phyloP scores from a whole-genome alignment of 2,888 invertebrate genomes.

The Tineola bisselliella region DNA sequence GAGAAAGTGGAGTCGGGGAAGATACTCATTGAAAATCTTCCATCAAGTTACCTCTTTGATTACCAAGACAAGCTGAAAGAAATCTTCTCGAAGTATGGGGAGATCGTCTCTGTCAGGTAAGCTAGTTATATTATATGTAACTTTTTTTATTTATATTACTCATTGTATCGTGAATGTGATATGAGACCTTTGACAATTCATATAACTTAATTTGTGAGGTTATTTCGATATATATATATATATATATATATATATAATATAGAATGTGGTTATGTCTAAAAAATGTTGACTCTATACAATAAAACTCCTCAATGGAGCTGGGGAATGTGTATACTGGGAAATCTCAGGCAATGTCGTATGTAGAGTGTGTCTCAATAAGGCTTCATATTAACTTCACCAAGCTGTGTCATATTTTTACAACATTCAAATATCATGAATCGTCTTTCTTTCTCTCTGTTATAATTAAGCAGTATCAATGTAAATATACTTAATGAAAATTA shows the following conservation, averaged over 20 bases:
- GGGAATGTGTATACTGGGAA: too few species aligned
- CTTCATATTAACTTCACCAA: background rate
- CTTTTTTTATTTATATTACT: background rate
- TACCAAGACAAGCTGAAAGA: constrained; percentile 63
- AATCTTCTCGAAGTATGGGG: constrained; percentile 57
- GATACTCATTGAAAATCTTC: constrained; percentile 58
- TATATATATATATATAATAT: too few species aligned
- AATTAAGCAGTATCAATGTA: background rate
- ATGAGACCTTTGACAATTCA: too few species aligned
- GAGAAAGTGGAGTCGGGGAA: constrained; percentile 58
- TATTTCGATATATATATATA: too few species aligned
- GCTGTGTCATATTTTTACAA: constrained; percentile 22
- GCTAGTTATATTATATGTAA: constrained; percentile 17
- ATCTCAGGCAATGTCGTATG: too few species aligned
- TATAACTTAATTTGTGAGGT: too few species aligned
- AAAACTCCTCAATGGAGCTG: too few species aligned
- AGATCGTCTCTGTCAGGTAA: constrained; percentile 52
- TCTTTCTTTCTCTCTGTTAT: background rate
- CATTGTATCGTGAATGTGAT: background rate
- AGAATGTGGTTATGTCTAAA: too few species aligned
- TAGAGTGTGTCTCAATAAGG: background rate
- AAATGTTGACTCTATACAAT: too few species aligned
- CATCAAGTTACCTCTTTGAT: constrained; percentile 55
- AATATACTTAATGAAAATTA: background rate
- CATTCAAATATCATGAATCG: constrained; percentile 62